Evolutionary conservation across 2,888 invertebrate genomes (phyloP), one percentile per base, ranked within the genome.

Genomic region (Panorpa germanica): DNA sequence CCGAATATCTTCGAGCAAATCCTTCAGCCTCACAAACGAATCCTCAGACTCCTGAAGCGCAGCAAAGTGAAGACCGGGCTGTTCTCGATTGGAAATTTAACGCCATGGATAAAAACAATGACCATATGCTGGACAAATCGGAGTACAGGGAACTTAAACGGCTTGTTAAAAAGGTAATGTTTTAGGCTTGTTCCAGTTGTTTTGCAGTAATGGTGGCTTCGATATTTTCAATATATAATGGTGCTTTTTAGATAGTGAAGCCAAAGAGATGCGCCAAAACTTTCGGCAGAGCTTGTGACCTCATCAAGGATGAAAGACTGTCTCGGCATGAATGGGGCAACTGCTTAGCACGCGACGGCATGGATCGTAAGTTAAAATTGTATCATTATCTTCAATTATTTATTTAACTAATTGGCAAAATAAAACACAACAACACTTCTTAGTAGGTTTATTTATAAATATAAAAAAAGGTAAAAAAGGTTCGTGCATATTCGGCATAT

Each of bases 61-160:
- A n/a, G n/a, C n/a, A n/a, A n/a, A n/a, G n/a, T n/a, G 45, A 44
- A 8, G 65, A 69, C 15, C 51, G 56, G 11, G 45, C 51, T 9
- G 76, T 86, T 0, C 60, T 86, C 9, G 73, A 77, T 38, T 95
- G 93, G 93, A 91, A 93, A 54, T 95, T 93, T 51, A 57, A 64
- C 14, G 68, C 72, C 37, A 61, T 93, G 43, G 93, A 95, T 53
- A 58, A 59, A 36, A 78, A 93, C 53, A 61, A 62, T 27, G 83
- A 88, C 53, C 68, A 70, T 28, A 59, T 67, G 32, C 57, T 93
- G 42, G 78, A 81, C 48, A 73, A 73, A 44, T 65, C 68, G 25
- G 93, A 93, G 52, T 82, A 85, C 47, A 66, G 75, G 37, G 77
- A 78, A 39, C 58, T 93, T 18, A 67, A 77, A 40, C 64, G 76